phyloP scores from a whole-genome alignment of 2,797 vertebrate genomes.

The Pitangus sulphuratus region DNA sequence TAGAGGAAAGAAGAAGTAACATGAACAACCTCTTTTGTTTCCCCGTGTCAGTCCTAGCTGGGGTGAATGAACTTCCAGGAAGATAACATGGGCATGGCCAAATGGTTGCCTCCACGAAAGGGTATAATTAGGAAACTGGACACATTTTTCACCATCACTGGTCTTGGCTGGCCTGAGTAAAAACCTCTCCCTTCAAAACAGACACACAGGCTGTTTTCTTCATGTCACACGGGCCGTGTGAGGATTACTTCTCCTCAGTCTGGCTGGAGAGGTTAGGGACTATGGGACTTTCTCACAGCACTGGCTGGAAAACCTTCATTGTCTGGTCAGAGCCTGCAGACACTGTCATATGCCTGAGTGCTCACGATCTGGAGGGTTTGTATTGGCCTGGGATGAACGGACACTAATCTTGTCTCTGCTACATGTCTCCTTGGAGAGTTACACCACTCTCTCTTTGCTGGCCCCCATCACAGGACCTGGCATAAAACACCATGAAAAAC shows the following conservation, averaged over 20 bases:
- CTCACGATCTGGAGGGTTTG: background rate
- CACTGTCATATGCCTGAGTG: background rate
- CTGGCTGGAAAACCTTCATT: background rate
- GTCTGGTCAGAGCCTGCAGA: background rate
- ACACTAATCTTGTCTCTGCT: constrained; percentile 1
- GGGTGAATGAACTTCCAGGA: background rate
- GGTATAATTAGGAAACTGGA: background rate
- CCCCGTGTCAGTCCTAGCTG: background rate
- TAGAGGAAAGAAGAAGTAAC: background rate
- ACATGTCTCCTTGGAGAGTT: background rate
- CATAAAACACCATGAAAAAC: background rate
- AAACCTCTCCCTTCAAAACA: background rate
- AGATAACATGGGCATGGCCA: background rate
- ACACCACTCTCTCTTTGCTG: background rate
- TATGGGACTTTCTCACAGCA: background rate
- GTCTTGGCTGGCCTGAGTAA: background rate
- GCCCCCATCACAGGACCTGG: background rate
- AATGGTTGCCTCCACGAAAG: background rate
- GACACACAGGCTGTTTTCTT: background rate
- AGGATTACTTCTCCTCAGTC: background rate
- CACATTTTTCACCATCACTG: background rate
- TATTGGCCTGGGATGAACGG: background rate
- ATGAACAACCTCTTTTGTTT: background rate
- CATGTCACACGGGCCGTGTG: background rate
- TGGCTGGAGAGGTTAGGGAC: background rate